Conservation (phyloP, 2,113 vertebrate genomes). For the Brachypodius melanocephalos region DNA sequence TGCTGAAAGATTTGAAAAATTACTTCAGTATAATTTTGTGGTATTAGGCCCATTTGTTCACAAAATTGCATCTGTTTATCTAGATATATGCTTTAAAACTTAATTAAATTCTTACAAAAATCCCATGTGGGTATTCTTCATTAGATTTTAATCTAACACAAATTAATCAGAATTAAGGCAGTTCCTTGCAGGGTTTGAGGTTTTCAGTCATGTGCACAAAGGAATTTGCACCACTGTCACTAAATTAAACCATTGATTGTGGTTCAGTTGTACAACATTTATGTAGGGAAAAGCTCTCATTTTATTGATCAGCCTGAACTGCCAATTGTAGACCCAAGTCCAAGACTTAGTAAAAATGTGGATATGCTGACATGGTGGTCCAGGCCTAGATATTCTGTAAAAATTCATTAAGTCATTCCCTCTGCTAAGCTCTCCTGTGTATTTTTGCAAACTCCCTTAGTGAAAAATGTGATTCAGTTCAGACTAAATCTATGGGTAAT, state of each 20-base stretch:
- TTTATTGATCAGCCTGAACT: neutral
- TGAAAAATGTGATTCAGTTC: neutral
- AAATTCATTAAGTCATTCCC: neutral
- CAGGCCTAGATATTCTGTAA: neutral
- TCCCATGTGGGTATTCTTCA: neutral
- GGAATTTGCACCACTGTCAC: neutral
- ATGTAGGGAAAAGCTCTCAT: neutral
- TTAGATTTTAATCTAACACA: neutral
- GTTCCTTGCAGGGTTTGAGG: neutral
- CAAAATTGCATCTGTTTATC: neutral
- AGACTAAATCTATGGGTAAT: neutral
- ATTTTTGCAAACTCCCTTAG: neutral
- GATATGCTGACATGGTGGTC: neutral
- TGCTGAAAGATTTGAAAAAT: neutral
- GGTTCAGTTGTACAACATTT: neutral
- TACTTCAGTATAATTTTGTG: neutral
- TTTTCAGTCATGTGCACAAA: neutral
- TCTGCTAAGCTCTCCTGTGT: neutral
- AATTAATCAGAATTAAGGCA: conserved; percentile 11
- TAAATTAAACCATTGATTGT: neutral
- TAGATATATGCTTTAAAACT: neutral
- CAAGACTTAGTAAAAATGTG: neutral
- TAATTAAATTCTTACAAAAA: neutral
- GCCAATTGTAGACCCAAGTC: neutral
- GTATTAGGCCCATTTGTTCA: neutral